Percentiles rank a stretch among this genome's conserved stretches.
Conservation (phyloP, 2,113 vertebrate genomes). For the Pelecanus crispus region DNA sequence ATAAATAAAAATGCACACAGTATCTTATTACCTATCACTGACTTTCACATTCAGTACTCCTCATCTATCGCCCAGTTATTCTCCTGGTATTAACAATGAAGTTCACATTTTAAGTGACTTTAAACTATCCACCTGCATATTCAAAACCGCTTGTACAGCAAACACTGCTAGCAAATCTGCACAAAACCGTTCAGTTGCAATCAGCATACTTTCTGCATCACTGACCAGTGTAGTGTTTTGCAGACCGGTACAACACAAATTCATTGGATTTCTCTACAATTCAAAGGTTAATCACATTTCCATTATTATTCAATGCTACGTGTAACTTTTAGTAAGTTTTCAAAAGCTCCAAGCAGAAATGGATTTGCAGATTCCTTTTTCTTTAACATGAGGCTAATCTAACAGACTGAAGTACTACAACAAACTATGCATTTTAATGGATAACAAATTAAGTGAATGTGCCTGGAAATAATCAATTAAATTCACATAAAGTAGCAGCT, state of each 20-base stretch:
- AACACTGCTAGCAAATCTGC: neutral
- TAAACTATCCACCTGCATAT: neutral
- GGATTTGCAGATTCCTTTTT: neutral
- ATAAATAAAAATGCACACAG: neutral
- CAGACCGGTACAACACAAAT: neutral
- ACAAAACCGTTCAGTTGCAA: neutral
- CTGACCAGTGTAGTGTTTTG: neutral
- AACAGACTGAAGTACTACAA: neutral
- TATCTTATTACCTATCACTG: neutral
- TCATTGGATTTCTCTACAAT: neutral
- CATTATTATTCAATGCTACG: neutral
- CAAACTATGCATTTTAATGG: neutral
- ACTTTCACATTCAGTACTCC: neutral
- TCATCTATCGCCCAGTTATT: neutral
- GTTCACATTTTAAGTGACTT: neutral
- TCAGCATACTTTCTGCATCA: constrained; percentile 43
- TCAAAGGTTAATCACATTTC: neutral
- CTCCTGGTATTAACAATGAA: neutral
- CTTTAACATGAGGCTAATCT: neutral
- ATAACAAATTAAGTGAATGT: neutral
- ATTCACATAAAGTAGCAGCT: neutral
- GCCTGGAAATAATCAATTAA: neutral
- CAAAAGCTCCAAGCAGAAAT: neutral
- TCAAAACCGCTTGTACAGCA: neutral
- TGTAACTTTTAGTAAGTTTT: neutral